phyloP scores from a whole-genome alignment of 2,888 invertebrate species.

The Philopedon plagiatum region DNA sequence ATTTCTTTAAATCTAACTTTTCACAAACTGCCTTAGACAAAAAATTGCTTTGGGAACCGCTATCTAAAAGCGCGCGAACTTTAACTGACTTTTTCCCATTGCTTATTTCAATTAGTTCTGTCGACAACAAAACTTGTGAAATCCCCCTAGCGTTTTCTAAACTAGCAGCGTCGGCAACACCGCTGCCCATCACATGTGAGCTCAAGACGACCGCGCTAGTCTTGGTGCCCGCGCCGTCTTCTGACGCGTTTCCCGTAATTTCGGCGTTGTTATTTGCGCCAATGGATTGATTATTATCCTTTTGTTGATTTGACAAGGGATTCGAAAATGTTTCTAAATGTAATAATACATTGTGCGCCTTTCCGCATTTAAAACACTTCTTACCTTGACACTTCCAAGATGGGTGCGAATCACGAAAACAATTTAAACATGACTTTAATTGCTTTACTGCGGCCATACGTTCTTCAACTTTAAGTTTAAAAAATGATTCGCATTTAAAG shows the following conservation, averaged over 20 bases:
- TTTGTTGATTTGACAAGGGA: too few relatives aligned
- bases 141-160: neutral
- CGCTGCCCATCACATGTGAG: neutral
- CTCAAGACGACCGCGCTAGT: too few relatives aligned
- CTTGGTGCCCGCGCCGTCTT: too few relatives aligned
- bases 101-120: conserved; percentile 26
- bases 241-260: too few relatives aligned
- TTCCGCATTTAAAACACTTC: conserved; percentile 37
- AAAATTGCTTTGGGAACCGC: conserved; percentile 36
- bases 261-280: too few relatives aligned
- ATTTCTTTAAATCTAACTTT: conserved; percentile 16
- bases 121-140: conserved; percentile 38
- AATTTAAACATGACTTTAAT: conserved; percentile 41
- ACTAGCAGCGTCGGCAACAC: too few relatives aligned
- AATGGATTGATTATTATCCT: too few relatives aligned
- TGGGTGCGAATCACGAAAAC: conserved; percentile 35
- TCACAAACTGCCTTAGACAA: conserved; percentile 26
- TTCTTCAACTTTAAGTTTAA: conserved; percentile 6
- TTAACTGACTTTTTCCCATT: neutral
- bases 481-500: conserved; percentile 36
- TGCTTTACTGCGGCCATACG: conserved; percentile 26
- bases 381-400: conserved; percentile 14
- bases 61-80: too few relatives aligned
- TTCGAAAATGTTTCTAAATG: conserved; percentile 7
- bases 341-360: conserved; percentile 34